Base-by-base conservation (phyloP, 2,888 invertebrate species). In the Papilio demoleus region DNA sequence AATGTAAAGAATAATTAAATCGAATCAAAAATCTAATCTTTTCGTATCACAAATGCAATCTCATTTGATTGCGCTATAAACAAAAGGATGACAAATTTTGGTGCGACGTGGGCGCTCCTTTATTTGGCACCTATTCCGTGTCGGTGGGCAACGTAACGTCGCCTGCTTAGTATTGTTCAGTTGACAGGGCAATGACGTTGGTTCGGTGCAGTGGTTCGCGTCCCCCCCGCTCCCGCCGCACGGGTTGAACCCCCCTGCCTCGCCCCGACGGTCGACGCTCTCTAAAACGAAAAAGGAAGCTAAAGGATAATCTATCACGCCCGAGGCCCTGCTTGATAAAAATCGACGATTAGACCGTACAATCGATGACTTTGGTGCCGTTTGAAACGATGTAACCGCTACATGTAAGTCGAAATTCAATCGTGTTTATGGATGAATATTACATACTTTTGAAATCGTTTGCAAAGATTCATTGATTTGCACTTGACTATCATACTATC, bases 241-340 rank as follows among this genome's bases (percentile, higher is more conserved):
- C 59, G 59, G 53, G 27, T 27, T 42, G 42, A 47, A 31, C 58
- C 59, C 84, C 81, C 81, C 80, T 76, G 84, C 86, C 84, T 85
- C 82, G 81, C 83, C 84, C 86, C 88, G 86, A 79, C 90, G 92
- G 90, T 91, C 90, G 90, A 90, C 91, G 91, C 88, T 89, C 90
- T 87, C 88, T 83, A 85, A 88, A 91, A 91, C 86, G 88, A 90
- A 90, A 90, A 91, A 90, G 90, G 88, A 91, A 89, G 86, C 85
- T 84, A 85, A 87, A 90, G 89, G 90, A 92, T 91, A 90, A 92
- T 92, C 91, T 92, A 91, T 92, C 91, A 91, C 87, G 90, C 88
- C 85, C 86, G 85, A 85, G 87, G 90, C 87, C 80, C 86, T 86
- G 84, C 85, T 87, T 90, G 90, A 92, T 90, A 92, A 90, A 91